Conservation (phyloP, 2,797 vertebrate species). For the Sebastes elongatus region DNA sequence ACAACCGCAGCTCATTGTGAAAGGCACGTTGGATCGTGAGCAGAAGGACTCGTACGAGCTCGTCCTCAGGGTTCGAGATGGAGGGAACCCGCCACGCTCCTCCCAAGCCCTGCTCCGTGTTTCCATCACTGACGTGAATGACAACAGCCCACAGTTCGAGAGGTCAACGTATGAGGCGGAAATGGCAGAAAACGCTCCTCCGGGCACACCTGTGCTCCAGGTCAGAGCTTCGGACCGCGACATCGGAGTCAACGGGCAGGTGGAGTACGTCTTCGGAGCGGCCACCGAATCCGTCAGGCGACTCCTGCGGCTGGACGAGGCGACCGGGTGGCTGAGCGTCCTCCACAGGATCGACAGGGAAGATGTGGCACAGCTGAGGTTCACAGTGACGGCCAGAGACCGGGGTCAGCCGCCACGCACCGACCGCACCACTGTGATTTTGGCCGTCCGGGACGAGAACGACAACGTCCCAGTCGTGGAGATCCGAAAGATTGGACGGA, state of each 20-base stretch:
- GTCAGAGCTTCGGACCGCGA: slow-evolving; percentile 92
- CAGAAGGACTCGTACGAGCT: slow-evolving; percentile 94
- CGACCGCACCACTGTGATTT: slow-evolving; percentile 91
- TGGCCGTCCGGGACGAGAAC: slow-evolving; percentile 94
- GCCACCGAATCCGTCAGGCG: slow-evolving; percentile 92
- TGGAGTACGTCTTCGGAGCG: slow-evolving; percentile 94
- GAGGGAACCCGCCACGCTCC: slow-evolving; percentile 91
- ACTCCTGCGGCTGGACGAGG: slow-evolving; percentile 91
- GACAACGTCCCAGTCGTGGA: slow-evolving; percentile 95
- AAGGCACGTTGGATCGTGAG: slow-evolving; percentile 93
- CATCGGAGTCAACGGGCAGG: slow-evolving; percentile 95
- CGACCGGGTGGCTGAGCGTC: slow-evolving; percentile 94
- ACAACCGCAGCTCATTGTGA: slow-evolving; percentile 96
- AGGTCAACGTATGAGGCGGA: slow-evolving; percentile 93
- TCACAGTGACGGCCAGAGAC: slow-evolving; percentile 92
- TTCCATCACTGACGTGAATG: slow-evolving; percentile 97
- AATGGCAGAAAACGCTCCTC: slow-evolving; percentile 93
- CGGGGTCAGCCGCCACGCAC: slow-evolving; percentile 93
- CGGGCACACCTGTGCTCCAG: slow-evolving; percentile 95
- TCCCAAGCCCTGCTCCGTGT: slow-evolving; percentile 94
- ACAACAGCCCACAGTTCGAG: slow-evolving; percentile 97
- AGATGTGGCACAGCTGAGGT: slow-evolving; percentile 93
- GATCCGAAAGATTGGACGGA: slow-evolving; percentile 95
- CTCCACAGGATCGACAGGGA: slow-evolving; percentile 95
- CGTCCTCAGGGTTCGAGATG: slow-evolving; percentile 91